Evolutionary conservation across 2,113 vertebrate species (phyloP).

Genomic region (Anarrhichthys ocellatus): DNA sequence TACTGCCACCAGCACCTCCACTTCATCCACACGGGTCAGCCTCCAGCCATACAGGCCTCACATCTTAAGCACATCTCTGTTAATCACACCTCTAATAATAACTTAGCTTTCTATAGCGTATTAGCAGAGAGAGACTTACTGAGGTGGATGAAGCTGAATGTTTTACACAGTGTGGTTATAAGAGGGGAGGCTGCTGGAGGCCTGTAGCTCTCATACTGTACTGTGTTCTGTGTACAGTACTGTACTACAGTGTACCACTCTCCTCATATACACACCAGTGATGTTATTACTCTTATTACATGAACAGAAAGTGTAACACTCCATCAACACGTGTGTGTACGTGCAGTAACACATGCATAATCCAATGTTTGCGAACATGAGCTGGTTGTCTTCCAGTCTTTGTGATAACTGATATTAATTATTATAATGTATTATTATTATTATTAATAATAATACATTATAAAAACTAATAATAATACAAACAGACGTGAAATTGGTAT

Average conservation of each 20-base stretch:
- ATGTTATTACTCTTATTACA: not conserved
- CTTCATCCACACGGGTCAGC: slow-evolving; percentile 81
- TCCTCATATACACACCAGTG: too few relatives aligned
- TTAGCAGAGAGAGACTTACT: not conserved
- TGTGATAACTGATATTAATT: not conserved
- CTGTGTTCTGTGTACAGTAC: not conserved
- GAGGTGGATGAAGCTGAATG: not conserved
- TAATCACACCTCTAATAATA: not conserved
- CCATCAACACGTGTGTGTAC: not conserved
- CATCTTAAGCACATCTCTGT: not conserved
- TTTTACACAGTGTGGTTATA: not conserved
- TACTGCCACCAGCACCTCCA: slow-evolving; percentile 36
- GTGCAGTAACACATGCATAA: not conserved
- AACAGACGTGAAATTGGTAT: too few relatives aligned
- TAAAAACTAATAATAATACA: too few relatives aligned
- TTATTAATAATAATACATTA: too few relatives aligned
- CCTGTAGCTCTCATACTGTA: not conserved
- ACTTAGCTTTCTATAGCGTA: not conserved
- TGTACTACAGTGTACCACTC: not conserved
- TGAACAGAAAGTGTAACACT: not conserved
- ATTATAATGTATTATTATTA: not conserved
- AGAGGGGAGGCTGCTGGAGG: too few relatives aligned
- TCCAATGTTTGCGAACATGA: not conserved
- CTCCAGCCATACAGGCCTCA: not conserved
- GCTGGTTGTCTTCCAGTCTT: not conserved